Evolutionary conservation across 2,888 invertebrate species (phyloP).

Genomic region (Drosophila buzzatii): DNA sequence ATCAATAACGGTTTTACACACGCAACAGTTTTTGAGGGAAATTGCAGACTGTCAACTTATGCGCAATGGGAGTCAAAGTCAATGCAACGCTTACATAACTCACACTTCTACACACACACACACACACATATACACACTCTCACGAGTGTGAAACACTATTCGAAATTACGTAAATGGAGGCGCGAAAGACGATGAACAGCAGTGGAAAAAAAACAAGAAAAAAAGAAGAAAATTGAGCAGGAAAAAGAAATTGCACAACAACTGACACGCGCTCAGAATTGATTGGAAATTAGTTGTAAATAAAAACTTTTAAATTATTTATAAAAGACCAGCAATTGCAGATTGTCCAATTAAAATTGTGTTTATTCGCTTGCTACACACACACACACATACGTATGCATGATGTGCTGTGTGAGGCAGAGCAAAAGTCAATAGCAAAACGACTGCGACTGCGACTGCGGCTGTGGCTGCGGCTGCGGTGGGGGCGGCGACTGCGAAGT

Average conservation of each 20-base stretch:
- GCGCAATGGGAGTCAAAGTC: conserved; percentile 65
- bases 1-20: conserved; percentile 33
- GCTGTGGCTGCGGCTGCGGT: not conserved
- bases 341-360: conserved; percentile 50
- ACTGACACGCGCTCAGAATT: conserved; percentile 46
- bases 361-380: conserved; percentile 15
- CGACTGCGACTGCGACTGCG: not conserved
- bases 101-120: not conserved
- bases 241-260: conserved; percentile 44
- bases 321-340: conserved; percentile 17
- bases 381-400: not conserved
- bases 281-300: conserved; percentile 31
- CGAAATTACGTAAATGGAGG: conserved; percentile 48
- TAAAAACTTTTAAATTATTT: not conserved
- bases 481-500: conserved; percentile 48
- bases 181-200: conserved; percentile 41
- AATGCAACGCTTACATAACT: conserved; percentile 73
- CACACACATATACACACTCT: not conserved
- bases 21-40: conserved; percentile 17
- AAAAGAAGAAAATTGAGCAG: conserved; percentile 21
- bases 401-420: conserved; percentile 27
- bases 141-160: conserved; percentile 17
- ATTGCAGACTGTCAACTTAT: conserved; percentile 63
- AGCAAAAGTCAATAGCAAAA: conserved; percentile 59
- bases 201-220: conserved; percentile 1